Evolutionary conservation across 2,888 invertebrate species (phyloP).

Genomic region (Anodontia alba): DNA sequence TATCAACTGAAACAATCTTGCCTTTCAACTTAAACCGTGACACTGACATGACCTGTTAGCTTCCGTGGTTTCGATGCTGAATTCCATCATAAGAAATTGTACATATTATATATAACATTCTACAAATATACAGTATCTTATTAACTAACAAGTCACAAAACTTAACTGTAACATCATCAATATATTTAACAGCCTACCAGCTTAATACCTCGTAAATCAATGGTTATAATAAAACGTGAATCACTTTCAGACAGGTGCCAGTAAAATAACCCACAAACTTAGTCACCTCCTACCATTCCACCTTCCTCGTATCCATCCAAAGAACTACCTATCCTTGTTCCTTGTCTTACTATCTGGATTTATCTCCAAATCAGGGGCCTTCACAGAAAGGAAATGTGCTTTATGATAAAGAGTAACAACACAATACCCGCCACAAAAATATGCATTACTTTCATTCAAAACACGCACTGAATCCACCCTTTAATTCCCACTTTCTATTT

Average conservation of each 20-base stretch:
- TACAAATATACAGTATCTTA: not conserved
- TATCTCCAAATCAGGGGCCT: not conserved
- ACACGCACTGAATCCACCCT: not conserved
- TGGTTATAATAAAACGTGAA: slow-evolving; percentile 17
- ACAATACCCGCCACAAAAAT: slow-evolving; percentile 12
- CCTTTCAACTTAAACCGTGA: not conserved
- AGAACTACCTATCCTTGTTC: not conserved
- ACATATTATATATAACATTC: slow-evolving; percentile 15
- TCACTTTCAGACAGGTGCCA: slow-evolving; percentile 8
- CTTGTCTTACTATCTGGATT: not conserved
- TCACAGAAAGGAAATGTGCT: slow-evolving; percentile 45
- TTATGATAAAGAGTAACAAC: slow-evolving; percentile 25
- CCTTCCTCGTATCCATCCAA: not conserved
- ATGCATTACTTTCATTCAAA: not conserved
- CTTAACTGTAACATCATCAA: slow-evolving; percentile 15
- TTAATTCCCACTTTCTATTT: not conserved
- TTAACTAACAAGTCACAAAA: slow-evolving; percentile 14
- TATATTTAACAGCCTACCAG: slow-evolving; percentile 11
- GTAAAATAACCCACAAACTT: not conserved
- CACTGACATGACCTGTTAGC: slow-evolving; percentile 13
- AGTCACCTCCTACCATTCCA: not conserved
- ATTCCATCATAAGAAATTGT: slow-evolving; percentile 9
- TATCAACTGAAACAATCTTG: not conserved
- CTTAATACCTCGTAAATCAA: slow-evolving; percentile 9
- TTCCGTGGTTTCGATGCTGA: slow-evolving; percentile 1